A percentile compares a stretch with the other conserved stretches of the same genome.
Evolutionary conservation across 2,113 vertebrate species (phyloP).

Genomic region (Thermophis baileyi): DNA sequence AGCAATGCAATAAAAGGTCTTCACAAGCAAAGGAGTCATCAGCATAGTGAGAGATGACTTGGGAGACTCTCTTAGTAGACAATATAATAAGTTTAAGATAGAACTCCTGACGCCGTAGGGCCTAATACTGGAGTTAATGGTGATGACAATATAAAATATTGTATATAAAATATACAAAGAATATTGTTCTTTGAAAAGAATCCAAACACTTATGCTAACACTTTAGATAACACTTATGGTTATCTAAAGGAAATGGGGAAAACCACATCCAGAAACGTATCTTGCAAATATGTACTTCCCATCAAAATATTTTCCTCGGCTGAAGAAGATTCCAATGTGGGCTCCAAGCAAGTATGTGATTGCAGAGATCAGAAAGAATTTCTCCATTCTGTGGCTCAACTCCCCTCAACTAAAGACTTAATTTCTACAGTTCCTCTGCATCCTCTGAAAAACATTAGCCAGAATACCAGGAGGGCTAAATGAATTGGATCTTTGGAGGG

Average conservation of each 20-base stretch:
- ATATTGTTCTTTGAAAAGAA: not conserved
- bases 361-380: not conserved
- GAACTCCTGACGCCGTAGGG: not conserved
- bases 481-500: not conserved
- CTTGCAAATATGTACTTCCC: not conserved
- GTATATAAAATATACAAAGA: not conserved
- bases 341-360: not conserved
- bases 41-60: not conserved
- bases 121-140: not conserved
- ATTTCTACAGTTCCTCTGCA: not conserved
- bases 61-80: not conserved
- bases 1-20: not conserved
- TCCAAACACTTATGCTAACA: not conserved
- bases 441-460: not conserved
- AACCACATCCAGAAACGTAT: not conserved
- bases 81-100: not conserved
- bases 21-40: not conserved
- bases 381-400: not conserved
- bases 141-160: not conserved
- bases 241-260: not conserved
- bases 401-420: not conserved
- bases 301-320: not conserved
- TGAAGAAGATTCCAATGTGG: not conserved
- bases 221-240: too few relatives aligned
- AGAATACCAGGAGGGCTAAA: not conserved